Evolutionary conservation across 2,113 vertebrate genomes (phyloP), one percentile per base, ranked within the genome.

Genomic region (Tragelaphus buxtoni): DNA sequence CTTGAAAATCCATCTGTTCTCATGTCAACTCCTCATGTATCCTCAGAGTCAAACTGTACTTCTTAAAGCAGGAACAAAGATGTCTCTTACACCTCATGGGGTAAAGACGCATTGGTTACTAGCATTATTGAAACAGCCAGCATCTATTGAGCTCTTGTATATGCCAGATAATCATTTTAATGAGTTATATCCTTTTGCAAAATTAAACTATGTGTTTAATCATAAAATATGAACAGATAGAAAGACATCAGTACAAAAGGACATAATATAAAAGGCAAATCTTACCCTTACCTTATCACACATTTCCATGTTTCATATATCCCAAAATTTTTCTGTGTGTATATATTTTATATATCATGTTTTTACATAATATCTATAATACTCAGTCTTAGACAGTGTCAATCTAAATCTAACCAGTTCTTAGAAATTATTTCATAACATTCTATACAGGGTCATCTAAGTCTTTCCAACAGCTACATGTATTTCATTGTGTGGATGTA

Each of bases 201-300:
- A 84, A 77, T 39, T 90, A 92, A 79, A 30, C 18, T 93, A 90
- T 88, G 84, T 49, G 55, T 93, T 88, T 85, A 92, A 45, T 88
- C 12, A 69, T 77, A 88, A 95, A 93, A 95, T 86, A 45, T 24
- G 58, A 88, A 51, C 20, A 86, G 74, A 83, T 12, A 95, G 32
- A 5, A 91, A 85, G 18, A 20, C 58, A 92, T 32, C 51, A 79
- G 9, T 69, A 72, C 49, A 18, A 84, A 93, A 90, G 2, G 2
- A 74, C 4, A 35, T 56, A 28, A 56, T 76, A 49, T 58, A 13
- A 87, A 94, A 97, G 94, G 9, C 20, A 93, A 47, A 87, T 92
- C 14, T 72, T 16, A 28, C 9, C 30, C 49, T 72, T 72, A 61
- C 9, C 11, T 79, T 55, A 53, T 76, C 32, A 45, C 2, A 76